These are phyloP conservation scores for Sciaenops ocellatus DNA, from an alignment of 2,797 vertebrate species.

Conservation along the genomic window DNA sequence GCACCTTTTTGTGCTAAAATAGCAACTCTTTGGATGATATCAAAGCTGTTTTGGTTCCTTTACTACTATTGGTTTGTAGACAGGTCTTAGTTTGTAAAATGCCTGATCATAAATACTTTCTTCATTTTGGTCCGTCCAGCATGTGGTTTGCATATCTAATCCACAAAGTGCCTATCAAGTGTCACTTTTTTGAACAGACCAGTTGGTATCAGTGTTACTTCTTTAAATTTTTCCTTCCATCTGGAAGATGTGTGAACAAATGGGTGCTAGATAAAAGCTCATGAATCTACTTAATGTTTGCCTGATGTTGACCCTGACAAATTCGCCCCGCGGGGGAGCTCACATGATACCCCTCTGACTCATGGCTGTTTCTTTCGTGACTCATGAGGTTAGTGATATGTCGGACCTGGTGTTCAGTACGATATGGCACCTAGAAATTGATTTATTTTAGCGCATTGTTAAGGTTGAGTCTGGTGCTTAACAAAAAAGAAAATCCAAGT, in stretches of 20 bases:
- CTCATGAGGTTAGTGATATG: conserved; percentile 39
- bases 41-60: not conserved
- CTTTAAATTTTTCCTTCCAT: not conserved
- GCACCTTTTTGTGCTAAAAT: conserved; percentile 48
- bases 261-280: not conserved
- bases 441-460: conserved; percentile 22
- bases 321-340: conserved; percentile 13
- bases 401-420: conserved; percentile 12
- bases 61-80: conserved; percentile 1
- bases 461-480: conserved; percentile 4
- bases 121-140: not conserved
- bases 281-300: conserved; percentile 19
- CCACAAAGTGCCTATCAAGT: not conserved
- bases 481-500: conserved; percentile 19
- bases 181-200: not conserved
- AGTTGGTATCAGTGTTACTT: not conserved
- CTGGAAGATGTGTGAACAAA: not conserved
- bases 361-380: conserved; percentile 60
- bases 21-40: conserved; percentile 36
- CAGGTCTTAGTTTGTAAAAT: not conserved
- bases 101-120: not conserved
- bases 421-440: conserved; percentile 22
- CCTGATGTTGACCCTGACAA: not conserved
- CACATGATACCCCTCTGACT: conserved; percentile 63
- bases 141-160: conserved; percentile 5